Conservation (phyloP, 1,140 invertebrate species). For the Dryas iulia region DNA sequence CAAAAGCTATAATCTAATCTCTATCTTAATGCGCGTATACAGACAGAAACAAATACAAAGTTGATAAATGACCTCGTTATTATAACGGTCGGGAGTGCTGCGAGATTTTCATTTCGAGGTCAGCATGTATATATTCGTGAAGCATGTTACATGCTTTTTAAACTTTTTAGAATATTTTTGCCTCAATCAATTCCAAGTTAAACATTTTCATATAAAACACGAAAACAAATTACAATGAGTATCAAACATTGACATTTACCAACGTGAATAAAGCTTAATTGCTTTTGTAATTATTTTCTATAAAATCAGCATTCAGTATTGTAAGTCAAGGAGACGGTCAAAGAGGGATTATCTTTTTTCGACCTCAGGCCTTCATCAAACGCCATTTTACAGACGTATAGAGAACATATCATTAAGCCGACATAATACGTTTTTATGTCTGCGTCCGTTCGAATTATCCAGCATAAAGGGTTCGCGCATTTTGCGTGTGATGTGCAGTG, state of each 20-base stretch:
- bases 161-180: constrained; percentile 25
- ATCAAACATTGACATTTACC: constrained; percentile 17
- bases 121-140: constrained; percentile 60
- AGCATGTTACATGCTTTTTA: constrained; percentile 61
- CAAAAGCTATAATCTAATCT: constrained; percentile 51
- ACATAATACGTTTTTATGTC: constrained; percentile 38
- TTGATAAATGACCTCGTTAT: constrained; percentile 79
- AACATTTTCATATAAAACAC: constrained; percentile 3
- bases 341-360: constrained; percentile 25
- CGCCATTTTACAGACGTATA: constrained; percentile 23
- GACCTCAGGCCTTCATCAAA: constrained; percentile 29
- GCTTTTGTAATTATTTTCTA: constrained; percentile 39
- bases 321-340: constrained; percentile 43
- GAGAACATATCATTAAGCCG: constrained; percentile 23
- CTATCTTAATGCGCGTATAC: constrained; percentile 54
- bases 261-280: constrained; percentile 50
- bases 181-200: constrained; percentile 20
- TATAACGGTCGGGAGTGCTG: constrained; percentile 71
- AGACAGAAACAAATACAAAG: constrained; percentile 72
- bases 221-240: constrained; percentile 8
- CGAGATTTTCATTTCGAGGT: constrained; percentile 76
- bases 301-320: constrained; percentile 38
- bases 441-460: constrained; percentile 51
- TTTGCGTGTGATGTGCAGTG: constrained; percentile 40
- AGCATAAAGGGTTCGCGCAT: constrained; percentile 58